These are phyloP conservation scores for Andrena bucephala DNA, from an alignment of 2,888 invertebrate genomes.

Conservation along the genomic window DNA sequence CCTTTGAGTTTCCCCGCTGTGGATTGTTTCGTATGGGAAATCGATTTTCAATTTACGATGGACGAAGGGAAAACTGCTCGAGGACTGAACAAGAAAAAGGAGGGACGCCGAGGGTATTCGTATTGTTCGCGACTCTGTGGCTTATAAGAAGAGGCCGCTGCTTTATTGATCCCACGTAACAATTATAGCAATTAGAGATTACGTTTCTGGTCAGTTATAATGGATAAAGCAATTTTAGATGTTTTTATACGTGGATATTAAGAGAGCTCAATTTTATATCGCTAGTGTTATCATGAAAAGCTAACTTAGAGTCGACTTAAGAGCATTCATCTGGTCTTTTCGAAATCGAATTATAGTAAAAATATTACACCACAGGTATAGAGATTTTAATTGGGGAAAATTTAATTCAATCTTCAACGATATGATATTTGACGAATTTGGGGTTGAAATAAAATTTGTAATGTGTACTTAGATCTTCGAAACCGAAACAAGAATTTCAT, in stretches of 20 bases:
- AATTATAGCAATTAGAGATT: not conserved
- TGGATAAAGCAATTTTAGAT: not conserved
- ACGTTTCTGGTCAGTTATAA: not conserved
- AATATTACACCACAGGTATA: not conserved
- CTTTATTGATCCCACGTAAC: not conserved
- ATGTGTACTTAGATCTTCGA: too few species aligned
- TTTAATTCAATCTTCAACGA: not conserved
- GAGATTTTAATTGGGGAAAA: too few species aligned
- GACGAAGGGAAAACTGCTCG: conserved; percentile 2
- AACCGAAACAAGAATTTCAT: too few species aligned
- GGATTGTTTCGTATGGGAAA: not conserved
- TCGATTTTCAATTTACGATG: conserved; percentile 20
- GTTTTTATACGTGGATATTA: not conserved
- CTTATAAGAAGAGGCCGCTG: not conserved
- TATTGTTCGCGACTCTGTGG: conserved; percentile 1
- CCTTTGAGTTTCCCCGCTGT: conserved; percentile 18
- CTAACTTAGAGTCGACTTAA: not conserved
- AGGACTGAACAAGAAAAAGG: not conserved
- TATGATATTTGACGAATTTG: not conserved
- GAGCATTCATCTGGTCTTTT: too few species aligned
- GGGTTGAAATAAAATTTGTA: too few species aligned
- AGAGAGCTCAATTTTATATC: not conserved
- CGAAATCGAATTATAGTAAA: not conserved
- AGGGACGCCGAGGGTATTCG: not conserved
- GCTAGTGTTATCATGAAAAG: not conserved